Percentiles rank a stretch among this genome's conserved stretches.
phyloP scores from a whole-genome alignment of 2,797 vertebrate species.

The Pempheris klunzingeri region DNA sequence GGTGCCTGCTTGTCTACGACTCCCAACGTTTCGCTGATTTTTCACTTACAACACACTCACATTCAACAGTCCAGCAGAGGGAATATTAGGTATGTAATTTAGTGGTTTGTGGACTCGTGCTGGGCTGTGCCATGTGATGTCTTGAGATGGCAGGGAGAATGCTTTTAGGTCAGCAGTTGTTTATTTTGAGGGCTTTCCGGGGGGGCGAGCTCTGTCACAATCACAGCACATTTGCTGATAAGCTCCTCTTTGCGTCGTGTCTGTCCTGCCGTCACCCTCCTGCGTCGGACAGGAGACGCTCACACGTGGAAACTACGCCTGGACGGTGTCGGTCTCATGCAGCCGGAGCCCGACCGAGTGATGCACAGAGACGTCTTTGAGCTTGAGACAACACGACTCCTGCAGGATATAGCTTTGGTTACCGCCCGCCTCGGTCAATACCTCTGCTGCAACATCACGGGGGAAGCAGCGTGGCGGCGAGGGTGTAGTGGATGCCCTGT shows the following conservation, averaged over 20 bases:
- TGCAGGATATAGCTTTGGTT: conserved; percentile 76
- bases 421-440: conserved; percentile 60
- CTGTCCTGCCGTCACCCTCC: conserved; percentile 36
- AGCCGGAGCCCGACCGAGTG: conserved; percentile 41
- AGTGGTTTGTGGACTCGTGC: conserved; percentile 82
- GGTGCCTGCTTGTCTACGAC: conserved; percentile 86
- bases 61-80: conserved; percentile 69
- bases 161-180: conserved; percentile 77
- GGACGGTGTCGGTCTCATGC: conserved; percentile 58
- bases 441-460: conserved; percentile 74
- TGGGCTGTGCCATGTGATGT: conserved; percentile 74
- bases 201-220: conserved; percentile 43
- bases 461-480: conserved; percentile 55
- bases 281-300: conserved; percentile 61
- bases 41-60: conserved; percentile 70
- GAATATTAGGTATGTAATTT: conserved; percentile 86
- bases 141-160: conserved; percentile 59
- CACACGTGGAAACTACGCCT: conserved; percentile 65
- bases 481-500: conserved; percentile 78
- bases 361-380: conserved; percentile 69
- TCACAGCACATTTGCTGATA: conserved; percentile 56
- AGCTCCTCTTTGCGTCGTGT: conserved; percentile 57
- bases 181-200: conserved; percentile 79
- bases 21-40: conserved; percentile 72
- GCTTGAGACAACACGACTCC: conserved; percentile 71